These are phyloP conservation scores for Scaptomyza flava DNA, from an alignment of 2,888 invertebrate genomes.

Conservation along the genomic window DNA sequence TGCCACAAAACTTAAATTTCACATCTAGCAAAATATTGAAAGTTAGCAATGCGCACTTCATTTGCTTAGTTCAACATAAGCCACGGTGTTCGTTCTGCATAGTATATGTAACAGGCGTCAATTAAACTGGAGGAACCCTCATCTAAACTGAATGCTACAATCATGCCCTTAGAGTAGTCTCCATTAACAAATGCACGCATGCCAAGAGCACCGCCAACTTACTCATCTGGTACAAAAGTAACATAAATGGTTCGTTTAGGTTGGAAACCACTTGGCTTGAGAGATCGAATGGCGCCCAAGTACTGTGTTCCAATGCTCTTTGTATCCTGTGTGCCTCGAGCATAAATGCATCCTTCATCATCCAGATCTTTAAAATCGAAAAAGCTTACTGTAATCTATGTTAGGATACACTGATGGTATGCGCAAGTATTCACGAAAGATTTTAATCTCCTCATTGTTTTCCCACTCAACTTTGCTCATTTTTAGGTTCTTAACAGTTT, in stretches of 20 bases:
- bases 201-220: slow-evolving; percentile 89
- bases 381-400: slow-evolving; percentile 91
- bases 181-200: slow-evolving; percentile 89
- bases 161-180: slow-evolving; percentile 88
- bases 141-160: slow-evolving; percentile 91
- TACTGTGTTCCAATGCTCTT: no score
- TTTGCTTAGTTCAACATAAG: slow-evolving; percentile 85
- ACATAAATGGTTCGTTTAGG: slow-evolving; percentile 89
- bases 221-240: slow-evolving; percentile 90
- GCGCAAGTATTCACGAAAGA: slow-evolving; percentile 93
- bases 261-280: slow-evolving; percentile 86
- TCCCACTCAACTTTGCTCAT: slow-evolving; percentile 81
- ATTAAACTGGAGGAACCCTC: slow-evolving; percentile 91
- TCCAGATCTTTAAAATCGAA: slow-evolving; percentile 87
- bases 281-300: slow-evolving; percentile 89
- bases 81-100: slow-evolving; percentile 89
- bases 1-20: slow-evolving; percentile 90
- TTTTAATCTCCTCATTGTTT: slow-evolving; percentile 88
- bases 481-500: slow-evolving; percentile 8
- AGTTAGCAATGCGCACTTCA: neutral
- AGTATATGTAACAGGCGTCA: slow-evolving; percentile 87
- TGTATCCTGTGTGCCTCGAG: slow-evolving; percentile 92
- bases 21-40: slow-evolving; percentile 88
- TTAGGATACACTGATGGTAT: slow-evolving; percentile 95
- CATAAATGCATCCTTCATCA: slow-evolving; percentile 91